Evolutionary conservation across 2,113 vertebrate genomes (phyloP).

Genomic region (Brachyhypopomus occidentalis): DNA sequence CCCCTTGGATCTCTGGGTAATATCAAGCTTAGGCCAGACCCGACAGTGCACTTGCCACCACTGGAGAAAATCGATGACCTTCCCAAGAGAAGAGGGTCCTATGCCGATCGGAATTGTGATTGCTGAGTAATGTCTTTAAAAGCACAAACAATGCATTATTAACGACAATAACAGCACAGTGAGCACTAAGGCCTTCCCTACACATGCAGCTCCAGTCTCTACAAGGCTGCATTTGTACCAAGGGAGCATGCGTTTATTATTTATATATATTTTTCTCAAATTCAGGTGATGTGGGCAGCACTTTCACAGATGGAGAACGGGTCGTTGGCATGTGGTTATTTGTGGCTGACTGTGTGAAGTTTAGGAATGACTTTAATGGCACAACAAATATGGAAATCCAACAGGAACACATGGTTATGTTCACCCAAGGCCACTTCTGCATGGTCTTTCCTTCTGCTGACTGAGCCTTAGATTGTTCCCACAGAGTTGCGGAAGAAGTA

Average conservation of each 20-base stretch:
- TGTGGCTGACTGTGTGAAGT: slow-evolving; percentile 37
- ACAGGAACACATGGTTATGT: slow-evolving; percentile 8
- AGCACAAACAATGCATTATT: slow-evolving; percentile 66
- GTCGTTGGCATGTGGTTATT: slow-evolving; percentile 38
- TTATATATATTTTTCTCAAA: slow-evolving; percentile 38
- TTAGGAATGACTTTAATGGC: slow-evolving; percentile 15
- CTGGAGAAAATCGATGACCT: slow-evolving; percentile 43
- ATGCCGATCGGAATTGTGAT: slow-evolving; percentile 45
- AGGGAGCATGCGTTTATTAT: slow-evolving; percentile 27
- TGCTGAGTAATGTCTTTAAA: slow-evolving; percentile 60
- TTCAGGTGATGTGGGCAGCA: slow-evolving; percentile 19
- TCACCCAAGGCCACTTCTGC: neutral
- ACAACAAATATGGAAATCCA: slow-evolving; percentile 17
- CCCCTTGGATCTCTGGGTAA: slow-evolving; percentile 3
- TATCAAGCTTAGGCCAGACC: neutral
- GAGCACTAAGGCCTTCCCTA: slow-evolving; percentile 48
- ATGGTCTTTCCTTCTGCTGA: neutral
- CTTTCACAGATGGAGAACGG: slow-evolving; percentile 8
- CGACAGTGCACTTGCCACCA: slow-evolving; percentile 18
- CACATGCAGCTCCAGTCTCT: slow-evolving; percentile 20
- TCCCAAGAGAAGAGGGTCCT: slow-evolving; percentile 29
- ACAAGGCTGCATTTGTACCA: slow-evolving; percentile 1
- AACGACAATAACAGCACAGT: slow-evolving; percentile 53
- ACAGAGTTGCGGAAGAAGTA: too few species aligned
- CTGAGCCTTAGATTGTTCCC: neutral